Base-by-base conservation (phyloP, 2,113 vertebrate species). In the Malurus alboscapulatus region DNA sequence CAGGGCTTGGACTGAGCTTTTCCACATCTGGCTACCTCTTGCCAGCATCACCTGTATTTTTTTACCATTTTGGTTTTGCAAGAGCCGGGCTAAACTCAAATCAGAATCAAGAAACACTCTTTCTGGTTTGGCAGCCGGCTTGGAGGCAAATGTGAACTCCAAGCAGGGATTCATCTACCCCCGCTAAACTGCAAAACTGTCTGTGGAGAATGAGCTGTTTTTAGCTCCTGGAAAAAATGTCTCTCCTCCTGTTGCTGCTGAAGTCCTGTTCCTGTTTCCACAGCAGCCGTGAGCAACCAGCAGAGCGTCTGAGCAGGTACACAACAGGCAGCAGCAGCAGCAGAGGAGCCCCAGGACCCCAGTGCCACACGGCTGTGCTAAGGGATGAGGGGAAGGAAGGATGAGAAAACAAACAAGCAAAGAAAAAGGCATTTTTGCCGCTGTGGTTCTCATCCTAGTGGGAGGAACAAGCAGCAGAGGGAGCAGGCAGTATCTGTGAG, bases 181-280 rank as follows among this genome's bases (percentile, higher is more conserved):
- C 84, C 81, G 69, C 7, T 8, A 85, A 92, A 66, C 1, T 85
- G 94, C 62, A 50, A 89, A 81, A 77, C 79, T 76, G 74, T 95
- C 84, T 92, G 74, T 38, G 51, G 34, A 94, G 87, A 88, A 50
- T 5, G 38, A 91, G 81, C 88, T 73, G 71, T 0, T 87, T 93
- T 93, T 92, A 96, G 84, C 89, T 87, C 50, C 59, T 83, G 87
- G 71, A 93, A 87, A 96, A 96, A 79, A 91, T 32, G 25, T 68
- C 71, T 87, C 62, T 82, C 80, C 86, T 72, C 63, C 67, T 87
- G 88, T 75, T 93, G 92, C 91, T 89, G 72, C 78, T 57, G 55
- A 87, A 81, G 88, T 91, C 89, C 81, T 50, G 50, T 14, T 89
- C 84, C 81, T 87, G 87, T 95, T 94, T 94, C 89, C 94, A 92